phyloP scores from a whole-genome alignment of 2,888 invertebrate genomes.

The Didymodactylos carnosus region DNA sequence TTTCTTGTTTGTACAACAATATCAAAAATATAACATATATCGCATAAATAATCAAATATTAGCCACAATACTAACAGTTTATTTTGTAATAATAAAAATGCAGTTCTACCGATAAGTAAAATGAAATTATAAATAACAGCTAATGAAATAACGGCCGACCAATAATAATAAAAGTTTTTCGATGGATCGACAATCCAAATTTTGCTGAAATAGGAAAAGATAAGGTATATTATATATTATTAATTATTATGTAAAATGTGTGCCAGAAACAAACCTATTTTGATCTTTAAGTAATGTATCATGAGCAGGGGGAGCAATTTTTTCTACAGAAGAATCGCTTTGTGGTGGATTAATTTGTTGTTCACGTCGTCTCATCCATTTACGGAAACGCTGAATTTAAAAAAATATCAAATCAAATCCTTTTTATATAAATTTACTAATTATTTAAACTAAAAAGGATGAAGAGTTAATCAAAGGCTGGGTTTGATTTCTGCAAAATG shows the following conservation, averaged over 20 bases:
- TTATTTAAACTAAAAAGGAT: no score
- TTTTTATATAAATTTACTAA: no score
- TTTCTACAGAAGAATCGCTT: neutral
- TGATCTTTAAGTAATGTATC: neutral
- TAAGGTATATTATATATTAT: neutral
- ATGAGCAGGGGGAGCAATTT: neutral
- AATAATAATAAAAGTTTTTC: constrained; percentile 60
- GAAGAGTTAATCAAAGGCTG: no score
- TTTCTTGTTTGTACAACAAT: constrained; percentile 68
- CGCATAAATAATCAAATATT: constrained; percentile 62
- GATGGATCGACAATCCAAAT: constrained; percentile 51
- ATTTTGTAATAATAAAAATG: constrained; percentile 75
- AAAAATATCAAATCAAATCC: no score
- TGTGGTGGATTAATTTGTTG: neutral
- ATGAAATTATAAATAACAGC: constrained; percentile 75
- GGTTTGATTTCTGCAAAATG: no score
- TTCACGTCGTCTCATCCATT: neutral
- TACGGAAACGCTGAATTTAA: neutral
- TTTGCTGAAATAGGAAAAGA: constrained; percentile 16
- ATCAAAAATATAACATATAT: constrained; percentile 64
- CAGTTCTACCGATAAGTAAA: constrained; percentile 67
- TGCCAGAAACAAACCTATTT: neutral
- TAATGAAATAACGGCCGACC: constrained; percentile 64
- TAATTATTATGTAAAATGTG: neutral
- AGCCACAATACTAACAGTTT: constrained; percentile 55